These are phyloP conservation scores for Poeciliopsis gracilis DNA, from an alignment of 2,797 vertebrate genomes.

Conservation along the genomic window DNA sequence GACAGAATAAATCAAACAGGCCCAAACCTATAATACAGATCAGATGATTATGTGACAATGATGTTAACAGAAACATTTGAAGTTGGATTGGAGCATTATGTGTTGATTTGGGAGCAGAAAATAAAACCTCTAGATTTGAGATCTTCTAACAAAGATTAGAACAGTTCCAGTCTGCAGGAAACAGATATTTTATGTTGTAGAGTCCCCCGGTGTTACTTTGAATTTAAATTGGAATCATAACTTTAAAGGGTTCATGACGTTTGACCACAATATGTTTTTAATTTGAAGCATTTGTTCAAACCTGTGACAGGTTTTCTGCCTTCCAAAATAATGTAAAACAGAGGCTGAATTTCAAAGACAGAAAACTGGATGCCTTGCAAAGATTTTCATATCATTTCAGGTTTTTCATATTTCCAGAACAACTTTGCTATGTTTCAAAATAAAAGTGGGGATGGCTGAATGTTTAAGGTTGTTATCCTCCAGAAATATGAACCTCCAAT, in stretches of 20 bases:
- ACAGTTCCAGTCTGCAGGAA: background rate
- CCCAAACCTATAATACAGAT: slow-evolving; percentile 66
- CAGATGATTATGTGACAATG: slow-evolving; percentile 69
- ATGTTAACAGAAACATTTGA: slow-evolving; percentile 55
- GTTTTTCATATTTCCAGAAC: background rate
- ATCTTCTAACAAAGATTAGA: background rate
- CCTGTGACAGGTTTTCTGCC: slow-evolving; percentile 3
- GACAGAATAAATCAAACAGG: slow-evolving; percentile 62
- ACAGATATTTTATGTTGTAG: background rate
- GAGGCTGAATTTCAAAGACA: background rate
- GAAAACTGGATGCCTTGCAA: background rate
- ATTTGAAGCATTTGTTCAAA: slow-evolving; percentile 16
- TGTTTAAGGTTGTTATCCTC: too few relatives aligned
- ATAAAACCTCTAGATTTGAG: slow-evolving; percentile 13
- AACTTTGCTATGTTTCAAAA: background rate
- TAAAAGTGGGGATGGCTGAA: too few relatives aligned
- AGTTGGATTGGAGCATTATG: slow-evolving; percentile 6
- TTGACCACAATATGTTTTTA: slow-evolving; percentile 18
- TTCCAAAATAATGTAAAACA: background rate
- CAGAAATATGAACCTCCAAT: too few relatives aligned
- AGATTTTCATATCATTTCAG: background rate
- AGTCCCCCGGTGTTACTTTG: background rate
- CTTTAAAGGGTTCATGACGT: slow-evolving; percentile 5
- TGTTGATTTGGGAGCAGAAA: slow-evolving; percentile 1
- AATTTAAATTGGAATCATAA: slow-evolving; percentile 17